Evolutionary conservation across 2,888 invertebrate genomes (phyloP), one percentile per base, ranked within the genome.

Genomic region (Lasiommata megera): DNA sequence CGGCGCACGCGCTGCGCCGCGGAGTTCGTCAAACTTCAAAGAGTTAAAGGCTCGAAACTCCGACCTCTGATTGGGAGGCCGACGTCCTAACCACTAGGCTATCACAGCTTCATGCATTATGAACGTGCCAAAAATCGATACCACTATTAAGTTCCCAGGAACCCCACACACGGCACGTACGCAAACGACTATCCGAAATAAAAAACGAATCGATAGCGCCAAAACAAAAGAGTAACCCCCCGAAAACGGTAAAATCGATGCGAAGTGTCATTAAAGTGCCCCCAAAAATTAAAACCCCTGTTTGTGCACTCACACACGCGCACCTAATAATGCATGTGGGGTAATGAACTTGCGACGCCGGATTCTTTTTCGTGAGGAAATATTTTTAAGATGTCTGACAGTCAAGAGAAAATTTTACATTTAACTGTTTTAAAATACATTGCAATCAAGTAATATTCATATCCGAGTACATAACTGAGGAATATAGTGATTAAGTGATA

Each of bases 261-360:
- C 77, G 76, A 85, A 89, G 89, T 90, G 89, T 89, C 89, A 89
- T 90, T 89, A 90, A 87, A 85, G 86, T 86, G 86, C 86, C 89
- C 89, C 88, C 86, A 82, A 89, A 90, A 89, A 84, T 87, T 84
- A 88, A 88, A 84, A 82, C 82, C 85, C 85, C 82, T 72, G 69
- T 70, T 76, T 78, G 72, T 56, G 61, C 64, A 60, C 61, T 47
- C 59, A 72, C 58, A 62, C 65, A 60, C 55, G 48, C 57, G 69
- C 69, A 74, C 69, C 79, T 63, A 63, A 63, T 56, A 61, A 81
- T 77, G 74, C 77, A 75, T 69, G 70, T 67, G 70, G 66, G 64
- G 64, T 79, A 80, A 79, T 79, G 77, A 79, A 80, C 78, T 78
- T 76, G 73, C 70, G 67, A 31, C 64, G 67, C 69, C 61, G 65